A percentile compares a stretch with the other conserved stretches of the same genome.
phyloP scores from a whole-genome alignment of 2,888 invertebrate species.

The Peribatodes rhomboidaria region DNA sequence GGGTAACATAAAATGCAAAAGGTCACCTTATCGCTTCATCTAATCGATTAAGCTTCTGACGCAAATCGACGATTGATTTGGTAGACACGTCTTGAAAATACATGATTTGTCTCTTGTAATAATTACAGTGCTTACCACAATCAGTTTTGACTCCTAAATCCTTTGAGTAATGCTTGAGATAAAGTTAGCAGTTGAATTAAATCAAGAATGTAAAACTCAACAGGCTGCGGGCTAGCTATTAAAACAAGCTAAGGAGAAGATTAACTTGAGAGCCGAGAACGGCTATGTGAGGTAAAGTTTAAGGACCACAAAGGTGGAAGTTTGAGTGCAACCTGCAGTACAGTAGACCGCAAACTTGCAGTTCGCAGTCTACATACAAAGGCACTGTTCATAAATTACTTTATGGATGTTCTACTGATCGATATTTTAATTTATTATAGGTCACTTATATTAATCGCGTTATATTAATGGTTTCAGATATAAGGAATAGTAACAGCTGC shows the following conservation, averaged over 20 bases:
- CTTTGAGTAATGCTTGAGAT: slow-evolving; percentile 23
- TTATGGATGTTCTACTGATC: slow-evolving; percentile 45
- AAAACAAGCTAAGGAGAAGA: slow-evolving; percentile 63
- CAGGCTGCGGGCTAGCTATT: slow-evolving; percentile 57
- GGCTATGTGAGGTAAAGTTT: slow-evolving; percentile 63
- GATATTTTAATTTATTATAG: slow-evolving; percentile 4
- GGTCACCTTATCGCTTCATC: slow-evolving; percentile 47
- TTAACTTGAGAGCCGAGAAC: slow-evolving; percentile 63
- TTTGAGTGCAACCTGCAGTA: slow-evolving; percentile 64
- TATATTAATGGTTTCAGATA: not conserved
- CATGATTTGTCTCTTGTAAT: not conserved
- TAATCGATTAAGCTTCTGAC: slow-evolving; percentile 50
- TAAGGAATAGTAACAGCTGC: not conserved
- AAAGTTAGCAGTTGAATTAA: slow-evolving; percentile 39
- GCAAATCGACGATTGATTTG: slow-evolving; percentile 36
- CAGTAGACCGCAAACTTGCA: slow-evolving; percentile 60
- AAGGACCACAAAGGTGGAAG: slow-evolving; percentile 69
- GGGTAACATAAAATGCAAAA: slow-evolving; percentile 22
- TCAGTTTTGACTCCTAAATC: slow-evolving; percentile 14
- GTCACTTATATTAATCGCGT: not conserved
- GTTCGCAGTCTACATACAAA: slow-evolving; percentile 58
- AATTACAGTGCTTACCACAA: not conserved
- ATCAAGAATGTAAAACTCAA: slow-evolving; percentile 54
- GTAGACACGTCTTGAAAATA: slow-evolving; percentile 2
- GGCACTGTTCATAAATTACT: slow-evolving; percentile 60